phyloP scores from a whole-genome alignment of 2,888 invertebrate genomes.

The Oscheius sp. region DNA sequence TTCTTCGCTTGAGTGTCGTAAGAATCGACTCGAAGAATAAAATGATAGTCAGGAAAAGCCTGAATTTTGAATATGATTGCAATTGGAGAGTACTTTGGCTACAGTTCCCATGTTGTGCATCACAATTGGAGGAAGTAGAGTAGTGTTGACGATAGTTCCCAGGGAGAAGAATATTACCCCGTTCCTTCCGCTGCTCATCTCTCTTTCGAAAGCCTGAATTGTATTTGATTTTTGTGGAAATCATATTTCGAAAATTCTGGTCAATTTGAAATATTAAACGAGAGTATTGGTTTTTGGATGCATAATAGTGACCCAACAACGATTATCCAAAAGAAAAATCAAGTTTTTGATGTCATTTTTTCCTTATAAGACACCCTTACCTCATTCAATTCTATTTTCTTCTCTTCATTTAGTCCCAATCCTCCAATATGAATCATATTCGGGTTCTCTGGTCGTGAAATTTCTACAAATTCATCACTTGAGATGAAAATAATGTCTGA shows the following conservation, averaged over 20 bases:
- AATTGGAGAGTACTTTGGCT: background rate
- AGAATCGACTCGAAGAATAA: constrained; percentile 54
- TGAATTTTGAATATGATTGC: no score
- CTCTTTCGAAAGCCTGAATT: constrained; percentile 33
- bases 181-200: constrained; percentile 41
- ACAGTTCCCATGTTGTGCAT: constrained; percentile 44
- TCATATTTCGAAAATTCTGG: background rate
- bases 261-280: no score
- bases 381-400: constrained; percentile 22
- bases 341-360: no score
- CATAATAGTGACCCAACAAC: no score
- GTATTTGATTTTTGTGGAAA: background rate
- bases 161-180: constrained; percentile 55
- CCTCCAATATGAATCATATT: constrained; percentile 59
- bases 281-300: no score
- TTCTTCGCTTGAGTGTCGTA: constrained; percentile 16
- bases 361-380: constrained; percentile 12
- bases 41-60: constrained; percentile 49
- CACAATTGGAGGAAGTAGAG: constrained; percentile 39
- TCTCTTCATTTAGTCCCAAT: constrained; percentile 26
- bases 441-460: constrained; percentile 50
- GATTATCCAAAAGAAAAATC: no score
- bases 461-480: constrained; percentile 55
- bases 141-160: constrained; percentile 54
- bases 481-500: constrained; percentile 57